A percentile compares a stretch with the other conserved stretches of the same genome.
These are phyloP conservation scores for Lithophane socia DNA, from an alignment of 2,888 invertebrate genomes.

Conservation along the genomic window DNA sequence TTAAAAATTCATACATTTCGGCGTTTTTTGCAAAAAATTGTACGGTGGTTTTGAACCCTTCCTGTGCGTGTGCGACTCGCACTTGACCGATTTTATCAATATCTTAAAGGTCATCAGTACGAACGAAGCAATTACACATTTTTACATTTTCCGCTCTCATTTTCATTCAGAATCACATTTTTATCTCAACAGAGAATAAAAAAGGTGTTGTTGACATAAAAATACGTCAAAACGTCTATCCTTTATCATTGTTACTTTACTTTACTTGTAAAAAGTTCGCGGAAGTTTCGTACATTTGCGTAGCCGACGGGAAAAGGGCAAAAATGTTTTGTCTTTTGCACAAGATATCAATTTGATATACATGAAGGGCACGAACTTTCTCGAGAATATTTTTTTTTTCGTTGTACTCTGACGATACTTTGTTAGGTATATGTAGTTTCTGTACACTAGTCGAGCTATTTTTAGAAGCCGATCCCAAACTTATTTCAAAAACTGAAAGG, in stretches of 20 bases:
- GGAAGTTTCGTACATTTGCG: constrained; percentile 59
- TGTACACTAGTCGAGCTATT: background rate
- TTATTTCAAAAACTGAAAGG: background rate
- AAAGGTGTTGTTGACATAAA: constrained; percentile 22
- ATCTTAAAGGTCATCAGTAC: background rate
- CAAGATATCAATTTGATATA: constrained; percentile 66
- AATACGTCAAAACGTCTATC: constrained; percentile 18
- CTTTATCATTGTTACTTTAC: constrained; percentile 50
- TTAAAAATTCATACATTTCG: no score
- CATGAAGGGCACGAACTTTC: constrained; percentile 54
- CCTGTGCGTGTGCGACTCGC: no score
- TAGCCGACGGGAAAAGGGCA: constrained; percentile 58
- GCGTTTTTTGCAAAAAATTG: no score
- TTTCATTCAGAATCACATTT: constrained; percentile 13
- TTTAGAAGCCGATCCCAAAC: background rate
- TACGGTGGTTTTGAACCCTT: no score
- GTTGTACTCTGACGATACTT: background rate
- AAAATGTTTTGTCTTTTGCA: constrained; percentile 68
- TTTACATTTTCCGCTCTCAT: constrained; percentile 1
- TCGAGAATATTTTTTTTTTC: constrained; percentile 43
- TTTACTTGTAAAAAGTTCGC: constrained; percentile 51
- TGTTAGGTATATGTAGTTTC: background rate
- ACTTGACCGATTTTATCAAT: background rate
- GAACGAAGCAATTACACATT: constrained; percentile 7
- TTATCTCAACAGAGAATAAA: constrained; percentile 18